Evolutionary conservation across 2,113 vertebrate species (phyloP), one percentile per base, ranked within the genome.

Genomic region (Anarhynchus alexandrinus): DNA sequence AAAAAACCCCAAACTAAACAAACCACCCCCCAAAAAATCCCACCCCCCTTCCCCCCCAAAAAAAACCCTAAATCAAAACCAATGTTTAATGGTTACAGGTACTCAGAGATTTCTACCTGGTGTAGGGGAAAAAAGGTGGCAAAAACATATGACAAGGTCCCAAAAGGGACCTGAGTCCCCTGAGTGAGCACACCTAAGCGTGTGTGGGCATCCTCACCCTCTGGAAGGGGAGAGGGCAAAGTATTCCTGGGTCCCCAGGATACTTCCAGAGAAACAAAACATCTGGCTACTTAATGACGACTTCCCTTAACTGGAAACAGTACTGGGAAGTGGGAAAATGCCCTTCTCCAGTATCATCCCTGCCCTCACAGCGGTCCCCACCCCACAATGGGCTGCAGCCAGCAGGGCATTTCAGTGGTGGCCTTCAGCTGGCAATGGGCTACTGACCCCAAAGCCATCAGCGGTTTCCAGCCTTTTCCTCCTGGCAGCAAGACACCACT

Each of bases 351-450:
- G 8, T 40, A 49, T 42, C 3, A 5, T 29, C 14, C 25, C 20
- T 82, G 9, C 13, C 11, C 13, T 61, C 49, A 18, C 29, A 67
- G 42, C 70, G 76, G 34, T 32, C 13, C 58, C 29, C 23, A 51
- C 15, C 8, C 0, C 0, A 22, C 29, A 58, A n/a, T 4, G 26
- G 54, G 29, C 32, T 62, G 64, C 59, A 82, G 57, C 38, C 74
- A 43, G 10, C 18, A 23, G 52, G 22, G 9, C 42, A 36, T 69
- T 74, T 85, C 14, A 74, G 36, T 45, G 11, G 1, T 74, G 69
- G 3, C 36, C 45, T 87, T 62, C 71, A 34, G 16, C 25, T 3
- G 3, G 27, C 34, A 78, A 10, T 21, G 43, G 72, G 11, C 23
- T 52, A 6, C 58, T 72, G 36, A 6, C 25, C 23, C 45, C 55